Percentiles rank a stretch among this genome's conserved stretches.
phyloP scores from a whole-genome alignment of 2,888 invertebrate genomes.

The Drosophila antonietae region DNA sequence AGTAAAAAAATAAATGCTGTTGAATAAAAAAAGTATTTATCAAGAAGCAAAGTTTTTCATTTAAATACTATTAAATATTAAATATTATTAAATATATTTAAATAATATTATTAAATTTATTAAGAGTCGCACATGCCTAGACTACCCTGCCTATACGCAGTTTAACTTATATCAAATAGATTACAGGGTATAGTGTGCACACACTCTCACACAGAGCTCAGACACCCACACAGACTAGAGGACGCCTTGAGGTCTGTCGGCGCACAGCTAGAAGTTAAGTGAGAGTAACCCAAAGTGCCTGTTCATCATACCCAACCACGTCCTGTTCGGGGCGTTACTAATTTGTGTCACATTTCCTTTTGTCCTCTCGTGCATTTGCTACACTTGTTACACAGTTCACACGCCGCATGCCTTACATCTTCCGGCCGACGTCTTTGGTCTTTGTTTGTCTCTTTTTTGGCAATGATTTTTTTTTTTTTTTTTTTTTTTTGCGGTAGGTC shows the following conservation, averaged over 20 bases:
- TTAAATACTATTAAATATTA: too few species aligned
- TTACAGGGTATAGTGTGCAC: slow-evolving; percentile 4
- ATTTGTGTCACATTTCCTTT: slow-evolving; percentile 80
- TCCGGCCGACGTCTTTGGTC: slow-evolving; percentile 53
- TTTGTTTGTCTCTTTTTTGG: slow-evolving; percentile 47
- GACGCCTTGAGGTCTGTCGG: slow-evolving; percentile 58
- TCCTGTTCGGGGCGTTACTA: slow-evolving; percentile 73
- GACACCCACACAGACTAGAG: slow-evolving; percentile 31
- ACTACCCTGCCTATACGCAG: background rate
- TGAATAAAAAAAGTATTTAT: too few species aligned
- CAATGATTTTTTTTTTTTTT: slow-evolving; percentile 53
- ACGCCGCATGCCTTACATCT: slow-evolving; percentile 59
- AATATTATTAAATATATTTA: too few species aligned
- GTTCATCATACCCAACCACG: slow-evolving; percentile 8
- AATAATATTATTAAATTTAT: too few species aligned
- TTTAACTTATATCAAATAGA: background rate
- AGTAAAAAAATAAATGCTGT: too few species aligned
- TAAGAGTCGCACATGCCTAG: background rate
- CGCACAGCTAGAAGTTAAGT: slow-evolving; percentile 26
- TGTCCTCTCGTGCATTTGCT: slow-evolving; percentile 57
- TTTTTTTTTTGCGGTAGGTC: slow-evolving; percentile 70
- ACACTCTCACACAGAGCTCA: background rate
- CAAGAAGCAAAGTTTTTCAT: too few species aligned
- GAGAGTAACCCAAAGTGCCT: slow-evolving; percentile 5
- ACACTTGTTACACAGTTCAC: slow-evolving; percentile 81